Percentiles rank a stretch among this genome's conserved stretches.
Conservation (phyloP, 2,888 invertebrate genomes). For the Aromia moschata region DNA sequence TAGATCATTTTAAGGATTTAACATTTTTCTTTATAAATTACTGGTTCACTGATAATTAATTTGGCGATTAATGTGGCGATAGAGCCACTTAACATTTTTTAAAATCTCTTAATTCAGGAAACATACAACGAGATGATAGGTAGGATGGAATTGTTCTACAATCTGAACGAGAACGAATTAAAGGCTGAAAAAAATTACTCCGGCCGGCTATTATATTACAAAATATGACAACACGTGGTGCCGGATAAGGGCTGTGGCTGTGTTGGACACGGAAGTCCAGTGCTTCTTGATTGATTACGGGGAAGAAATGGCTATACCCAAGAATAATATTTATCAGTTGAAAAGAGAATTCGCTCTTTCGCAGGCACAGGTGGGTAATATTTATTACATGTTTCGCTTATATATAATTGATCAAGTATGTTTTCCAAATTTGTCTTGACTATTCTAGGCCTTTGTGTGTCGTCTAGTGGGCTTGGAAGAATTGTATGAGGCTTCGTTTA, state of each 20-base stretch:
- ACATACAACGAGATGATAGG: slow-evolving; percentile 56
- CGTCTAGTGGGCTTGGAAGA: slow-evolving; percentile 77
- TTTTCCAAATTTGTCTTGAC: no score
- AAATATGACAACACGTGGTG: slow-evolving; percentile 63
- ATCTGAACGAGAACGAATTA: slow-evolving; percentile 39
- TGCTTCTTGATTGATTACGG: slow-evolving; percentile 82
- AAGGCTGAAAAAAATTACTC: slow-evolving; percentile 45
- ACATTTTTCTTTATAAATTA: no score
- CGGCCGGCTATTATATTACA: slow-evolving; percentile 62
- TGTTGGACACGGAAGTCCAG: slow-evolving; percentile 47
- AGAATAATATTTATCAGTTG: slow-evolving; percentile 68
- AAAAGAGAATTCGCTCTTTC: slow-evolving; percentile 72
- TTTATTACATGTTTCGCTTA: no score
- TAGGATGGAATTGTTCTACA: slow-evolving; percentile 61
- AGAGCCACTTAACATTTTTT: no score
- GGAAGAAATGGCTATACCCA: slow-evolving; percentile 70
- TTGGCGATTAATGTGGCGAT: no score
- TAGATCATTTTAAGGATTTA: no score
- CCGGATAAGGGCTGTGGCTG: slow-evolving; percentile 61
- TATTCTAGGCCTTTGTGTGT: slow-evolving; percentile 71
- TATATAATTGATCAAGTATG: no score
- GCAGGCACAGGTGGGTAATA: slow-evolving; percentile 76
- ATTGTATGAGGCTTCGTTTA: slow-evolving; percentile 58
- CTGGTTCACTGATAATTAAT: no score
- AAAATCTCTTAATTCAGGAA: slow-evolving; percentile 59